Evolutionary conservation across 2,888 invertebrate species (phyloP), one percentile per base, ranked within the genome.

Genomic region (Caenorhabditis doughertyi): DNA sequence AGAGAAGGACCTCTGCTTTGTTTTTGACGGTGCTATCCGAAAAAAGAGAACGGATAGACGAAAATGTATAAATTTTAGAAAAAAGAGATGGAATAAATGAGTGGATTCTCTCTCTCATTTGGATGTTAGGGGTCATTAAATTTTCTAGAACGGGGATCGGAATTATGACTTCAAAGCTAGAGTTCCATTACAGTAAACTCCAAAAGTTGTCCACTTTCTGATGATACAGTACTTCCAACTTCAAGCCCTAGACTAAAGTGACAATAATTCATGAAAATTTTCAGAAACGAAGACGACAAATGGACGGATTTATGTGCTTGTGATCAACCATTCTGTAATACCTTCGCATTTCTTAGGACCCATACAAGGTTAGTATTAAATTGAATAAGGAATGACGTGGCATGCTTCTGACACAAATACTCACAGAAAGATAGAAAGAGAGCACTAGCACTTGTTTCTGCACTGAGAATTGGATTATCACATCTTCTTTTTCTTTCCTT

Each of bases 291-390:
- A 29, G 77, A 64, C 65, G 91, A 89, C 53, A 88, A 88, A 56
- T 91, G 91, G 91, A 83, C 88, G 39, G 91, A 91, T 82, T 70
- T 91, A 35, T 91, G 91, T 81, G 90, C 89, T n/a, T 91, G 91
- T 71, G 89, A 89, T 60, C 84, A 89, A 51, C 88, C 86, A 3
- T 90, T 90, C 81, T 91, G 91, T 81, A 91, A 91, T 72, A 90
- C 91, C 2, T 91, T 91, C 70, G 85, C 89, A 29, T 91, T 87
- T 62, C 87, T 91, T n/a, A 81, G 89, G 51, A 85, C 80, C n/a
- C 84, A 83, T 74, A 84, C 88, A 25, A 85, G 87, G 88, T 87
- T 35, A 55, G 70, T 70, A 23, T 49, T 16, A 23, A 42, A 16
- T 2, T 23, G 27, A 29, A 25, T 11, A 58, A 53, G 51, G 25